phyloP scores from a whole-genome alignment of 1,140 invertebrate genomes.

The Thaumatotibia leucotreta region DNA sequence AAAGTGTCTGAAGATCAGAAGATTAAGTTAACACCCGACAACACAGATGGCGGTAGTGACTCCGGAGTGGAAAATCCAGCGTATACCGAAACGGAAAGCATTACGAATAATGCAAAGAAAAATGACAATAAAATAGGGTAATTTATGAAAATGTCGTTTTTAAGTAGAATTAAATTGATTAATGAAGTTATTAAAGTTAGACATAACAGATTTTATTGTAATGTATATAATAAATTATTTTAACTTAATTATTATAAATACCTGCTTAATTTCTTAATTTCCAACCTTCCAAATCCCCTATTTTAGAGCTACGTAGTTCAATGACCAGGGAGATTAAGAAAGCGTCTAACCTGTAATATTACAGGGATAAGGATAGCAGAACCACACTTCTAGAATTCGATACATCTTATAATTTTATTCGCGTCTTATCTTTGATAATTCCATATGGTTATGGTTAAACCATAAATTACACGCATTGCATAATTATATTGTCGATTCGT shows the following conservation, averaged over 20 bases:
- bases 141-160: background rate
- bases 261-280: background rate
- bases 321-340: too few species aligned
- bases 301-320: too few species aligned
- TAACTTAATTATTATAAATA: conserved; percentile 3
- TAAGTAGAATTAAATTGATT: background rate
- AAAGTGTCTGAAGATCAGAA: conserved; percentile 23
- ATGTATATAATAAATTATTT: conserved; percentile 18
- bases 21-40: conserved; percentile 38
- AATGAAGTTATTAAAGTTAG: conserved; percentile 13
- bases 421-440: too few species aligned
- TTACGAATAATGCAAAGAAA: conserved; percentile 25
- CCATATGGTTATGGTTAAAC: too few species aligned
- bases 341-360: too few species aligned
- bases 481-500: too few species aligned
- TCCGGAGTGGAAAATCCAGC: conserved; percentile 73
- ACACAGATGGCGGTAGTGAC: conserved; percentile 61
- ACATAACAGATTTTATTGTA: conserved; percentile 3
- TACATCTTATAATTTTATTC: too few species aligned
- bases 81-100: conserved; percentile 59
- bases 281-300: too few species aligned
- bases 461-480: too few species aligned
- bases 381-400: too few species aligned
- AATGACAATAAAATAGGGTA: conserved; percentile 28
- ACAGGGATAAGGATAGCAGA: too few species aligned